These are phyloP conservation scores for Poeciliopsis paucimaculata DNA, from an alignment of 2,797 vertebrate genomes.

Conservation along the genomic window DNA sequence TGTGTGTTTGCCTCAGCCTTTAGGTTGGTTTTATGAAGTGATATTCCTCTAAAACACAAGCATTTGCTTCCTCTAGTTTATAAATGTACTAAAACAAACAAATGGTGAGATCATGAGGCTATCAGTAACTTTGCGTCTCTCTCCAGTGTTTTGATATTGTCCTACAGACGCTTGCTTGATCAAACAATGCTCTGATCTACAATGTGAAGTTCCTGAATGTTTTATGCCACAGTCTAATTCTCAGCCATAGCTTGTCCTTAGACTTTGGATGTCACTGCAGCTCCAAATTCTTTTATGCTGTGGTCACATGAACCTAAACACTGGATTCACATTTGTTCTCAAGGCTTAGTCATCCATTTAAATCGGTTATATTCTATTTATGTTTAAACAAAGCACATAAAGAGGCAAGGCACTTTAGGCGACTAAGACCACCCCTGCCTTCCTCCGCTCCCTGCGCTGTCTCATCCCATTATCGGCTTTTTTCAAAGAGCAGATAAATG, in stretches of 20 bases:
- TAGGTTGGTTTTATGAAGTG: conserved; percentile 51
- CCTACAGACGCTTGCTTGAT: conserved; percentile 34
- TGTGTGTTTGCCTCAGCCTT: conserved; percentile 51
- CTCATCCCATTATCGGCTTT: conserved; percentile 77
- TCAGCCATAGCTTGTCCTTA: conserved; percentile 8
- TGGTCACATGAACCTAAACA: conserved; percentile 45
- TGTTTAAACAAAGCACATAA: conserved; percentile 70
- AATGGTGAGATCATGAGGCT: conserved; percentile 64
- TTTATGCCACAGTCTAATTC: conserved; percentile 22
- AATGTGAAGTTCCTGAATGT: conserved; percentile 17
- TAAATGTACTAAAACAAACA: conserved; percentile 71
- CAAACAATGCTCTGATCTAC: conserved; percentile 30
- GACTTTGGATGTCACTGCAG: conserved; percentile 10
- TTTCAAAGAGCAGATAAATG: conserved; percentile 79
- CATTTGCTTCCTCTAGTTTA: conserved; percentile 46
- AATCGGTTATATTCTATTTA: conserved; percentile 67
- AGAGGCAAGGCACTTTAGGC: conserved; percentile 60
- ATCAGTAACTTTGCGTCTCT: conserved; percentile 47
- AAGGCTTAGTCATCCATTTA: conserved; percentile 63
- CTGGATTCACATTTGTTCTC: conserved; percentile 51
- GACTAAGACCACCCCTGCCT: conserved; percentile 51
- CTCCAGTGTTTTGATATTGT: conserved; percentile 38
- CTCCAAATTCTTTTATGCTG: conserved; percentile 21
- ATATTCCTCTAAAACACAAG: conserved; percentile 55
- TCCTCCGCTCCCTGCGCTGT: conserved; percentile 47